Evolutionary conservation across 1,140 invertebrate genomes (phyloP).

Genomic region (Drosophila truncata): DNA sequence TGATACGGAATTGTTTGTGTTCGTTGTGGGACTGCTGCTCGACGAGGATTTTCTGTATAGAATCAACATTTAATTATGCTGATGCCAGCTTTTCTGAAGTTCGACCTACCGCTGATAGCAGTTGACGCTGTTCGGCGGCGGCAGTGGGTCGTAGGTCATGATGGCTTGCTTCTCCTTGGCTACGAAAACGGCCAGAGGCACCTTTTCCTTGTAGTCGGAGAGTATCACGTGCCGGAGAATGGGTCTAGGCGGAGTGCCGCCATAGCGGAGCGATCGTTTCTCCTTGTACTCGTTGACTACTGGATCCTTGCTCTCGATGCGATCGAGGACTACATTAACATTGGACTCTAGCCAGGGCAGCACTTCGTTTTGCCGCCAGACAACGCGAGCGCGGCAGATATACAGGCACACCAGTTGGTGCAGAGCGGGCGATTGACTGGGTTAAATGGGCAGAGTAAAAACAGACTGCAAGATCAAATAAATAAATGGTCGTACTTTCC

Average conservation of each 20-base stretch:
- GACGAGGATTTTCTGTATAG: constrained; percentile 86
- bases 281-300: constrained; percentile 88
- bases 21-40: constrained; percentile 79
- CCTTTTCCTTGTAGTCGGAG: constrained; percentile 91
- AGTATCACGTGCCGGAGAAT: constrained; percentile 93
- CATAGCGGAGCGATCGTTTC: constrained; percentile 86
- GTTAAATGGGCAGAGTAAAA: constrained; percentile 86
- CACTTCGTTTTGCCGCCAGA: constrained; percentile 93
- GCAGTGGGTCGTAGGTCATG: constrained; percentile 93
- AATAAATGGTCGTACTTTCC: constrained; percentile 41
- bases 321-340: constrained; percentile 88
- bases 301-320: constrained; percentile 89
- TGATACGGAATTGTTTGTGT: constrained; percentile 85
- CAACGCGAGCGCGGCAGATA: constrained; percentile 89
- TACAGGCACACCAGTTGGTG: constrained; percentile 91
- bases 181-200: constrained; percentile 79
- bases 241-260: constrained; percentile 88
- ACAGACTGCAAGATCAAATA: neutral
- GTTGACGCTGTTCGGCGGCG: constrained; percentile 91
- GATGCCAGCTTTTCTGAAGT: neutral
- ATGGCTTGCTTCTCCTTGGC: constrained; percentile 87
- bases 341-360: constrained; percentile 92
- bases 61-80: neutral
- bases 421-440: constrained; percentile 89
- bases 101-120: constrained; percentile 87